A percentile compares a stretch with the other conserved stretches of the same genome.
Conservation (phyloP, 2,888 invertebrate genomes). For the Phalera bucephala region DNA sequence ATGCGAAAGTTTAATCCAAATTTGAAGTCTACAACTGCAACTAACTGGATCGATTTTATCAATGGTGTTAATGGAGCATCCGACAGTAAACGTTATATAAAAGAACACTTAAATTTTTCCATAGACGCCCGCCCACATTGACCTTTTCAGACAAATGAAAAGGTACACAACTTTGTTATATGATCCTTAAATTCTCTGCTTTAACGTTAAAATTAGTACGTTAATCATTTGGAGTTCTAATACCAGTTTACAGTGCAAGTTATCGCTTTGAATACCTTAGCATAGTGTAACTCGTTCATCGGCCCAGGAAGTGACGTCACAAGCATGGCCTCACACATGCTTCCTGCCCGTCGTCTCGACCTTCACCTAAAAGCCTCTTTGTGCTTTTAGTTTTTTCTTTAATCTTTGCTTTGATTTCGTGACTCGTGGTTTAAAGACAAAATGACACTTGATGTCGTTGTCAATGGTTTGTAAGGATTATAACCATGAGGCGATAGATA, state of each 20-base stretch:
- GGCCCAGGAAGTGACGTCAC: conserved; percentile 72
- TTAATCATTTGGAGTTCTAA: conserved; percentile 45
- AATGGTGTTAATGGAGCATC: conserved; percentile 7
- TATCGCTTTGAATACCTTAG: conserved; percentile 54
- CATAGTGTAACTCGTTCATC: conserved; percentile 52
- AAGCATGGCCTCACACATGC: conserved; percentile 47
- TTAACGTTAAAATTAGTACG: conserved; percentile 39
- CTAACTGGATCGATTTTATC: conserved; percentile 43
- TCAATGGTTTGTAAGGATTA: not conserved
- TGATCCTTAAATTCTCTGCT: conserved; percentile 29
- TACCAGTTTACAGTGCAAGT: conserved; percentile 53
- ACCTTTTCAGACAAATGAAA: conserved; percentile 3
- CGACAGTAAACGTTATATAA: not conserved
- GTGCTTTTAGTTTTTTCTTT: conserved; percentile 24
- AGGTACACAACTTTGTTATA: conserved; percentile 20
- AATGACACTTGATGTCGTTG: conserved; percentile 2
- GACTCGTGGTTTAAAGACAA: conserved; percentile 3
- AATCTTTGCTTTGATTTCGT: conserved; percentile 14
- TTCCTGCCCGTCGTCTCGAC: conserved; percentile 64
- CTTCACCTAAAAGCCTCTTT: conserved; percentile 68
- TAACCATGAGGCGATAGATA: not conserved
- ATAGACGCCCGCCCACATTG: not conserved
- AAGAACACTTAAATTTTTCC: conserved; percentile 1
- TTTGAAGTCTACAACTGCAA: conserved; percentile 22
- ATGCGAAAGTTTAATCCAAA: conserved; percentile 28